Evolutionary conservation across 1,140 invertebrate species (phyloP).

Genomic region (Lerema accius): DNA sequence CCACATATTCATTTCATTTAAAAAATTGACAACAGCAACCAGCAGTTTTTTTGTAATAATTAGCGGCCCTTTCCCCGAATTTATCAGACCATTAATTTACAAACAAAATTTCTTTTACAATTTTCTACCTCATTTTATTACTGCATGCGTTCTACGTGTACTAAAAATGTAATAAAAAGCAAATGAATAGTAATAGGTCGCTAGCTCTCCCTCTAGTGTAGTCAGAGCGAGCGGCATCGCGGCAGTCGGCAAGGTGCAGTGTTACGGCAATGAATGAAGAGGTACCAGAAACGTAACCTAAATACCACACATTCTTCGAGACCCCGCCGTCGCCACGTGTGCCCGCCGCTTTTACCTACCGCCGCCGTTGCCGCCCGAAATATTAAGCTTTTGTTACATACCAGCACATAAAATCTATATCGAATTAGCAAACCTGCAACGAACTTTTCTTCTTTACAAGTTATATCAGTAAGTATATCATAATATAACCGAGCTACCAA

Average conservation of each 20-base stretch:
- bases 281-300: conserved; percentile 79
- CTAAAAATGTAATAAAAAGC: not conserved
- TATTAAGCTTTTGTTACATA: conserved; percentile 46
- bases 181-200: not conserved
- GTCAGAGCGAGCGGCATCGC: conserved; percentile 12
- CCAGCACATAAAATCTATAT: conserved; percentile 28
- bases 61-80: too few species aligned
- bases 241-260: conserved; percentile 64
- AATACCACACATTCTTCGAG: conserved; percentile 77
- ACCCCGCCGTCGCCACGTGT: conserved; percentile 70
- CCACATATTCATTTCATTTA: too few species aligned
- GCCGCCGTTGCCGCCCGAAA: conserved; percentile 67
- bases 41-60: too few species aligned
- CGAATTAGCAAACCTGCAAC: conserved; percentile 50
- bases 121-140: too few species aligned
- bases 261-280: conserved; percentile 79
- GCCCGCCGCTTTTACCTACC: conserved; percentile 69
- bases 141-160: too few species aligned
- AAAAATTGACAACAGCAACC: too few species aligned
- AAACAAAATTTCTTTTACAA: too few species aligned
- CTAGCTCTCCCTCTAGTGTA: conserved; percentile 9
- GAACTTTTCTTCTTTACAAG: conserved; percentile 37
- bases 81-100: too few species aligned
- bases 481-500: too few species aligned
- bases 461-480: too few species aligned